phyloP scores from a whole-genome alignment of 2,888 invertebrate genomes.

The Ormyrus nitidulus region DNA sequence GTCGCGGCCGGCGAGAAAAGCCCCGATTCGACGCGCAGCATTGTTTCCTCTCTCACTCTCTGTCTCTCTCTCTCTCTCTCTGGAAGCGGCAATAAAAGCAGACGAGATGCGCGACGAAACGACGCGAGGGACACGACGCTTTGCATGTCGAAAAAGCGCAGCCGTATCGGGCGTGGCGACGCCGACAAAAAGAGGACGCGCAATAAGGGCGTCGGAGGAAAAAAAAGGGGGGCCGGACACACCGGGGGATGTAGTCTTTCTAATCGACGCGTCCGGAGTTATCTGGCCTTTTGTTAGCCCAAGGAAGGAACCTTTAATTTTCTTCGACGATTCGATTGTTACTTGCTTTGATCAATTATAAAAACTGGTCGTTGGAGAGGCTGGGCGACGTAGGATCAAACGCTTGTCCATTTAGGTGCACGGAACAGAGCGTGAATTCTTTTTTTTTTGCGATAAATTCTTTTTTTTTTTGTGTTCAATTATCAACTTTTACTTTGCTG shows the following conservation, averaged over 20 bases:
- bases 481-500: too few relatives aligned
- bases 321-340: too few relatives aligned
- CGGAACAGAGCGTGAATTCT: too few relatives aligned
- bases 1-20: slow-evolving; percentile 23
- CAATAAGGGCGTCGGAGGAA: background rate
- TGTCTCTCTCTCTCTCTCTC: slow-evolving; percentile 1
- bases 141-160: slow-evolving; percentile 37
- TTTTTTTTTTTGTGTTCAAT: too few relatives aligned
- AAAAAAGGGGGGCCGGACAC: background rate
- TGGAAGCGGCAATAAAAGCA: slow-evolving; percentile 43
- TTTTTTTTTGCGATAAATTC: too few relatives aligned
- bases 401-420: too few relatives aligned
- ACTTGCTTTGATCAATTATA: too few relatives aligned
- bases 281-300: too few relatives aligned
- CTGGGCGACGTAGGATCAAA: too few relatives aligned
- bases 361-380: too few relatives aligned
- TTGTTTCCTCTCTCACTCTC: slow-evolving; percentile 18
- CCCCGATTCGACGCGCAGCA: background rate
- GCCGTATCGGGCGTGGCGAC: slow-evolving; percentile 29
- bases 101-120: slow-evolving; percentile 4
- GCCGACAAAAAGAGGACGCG: slow-evolving; percentile 8
- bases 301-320: too few relatives aligned
- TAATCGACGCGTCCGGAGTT: slow-evolving; percentile 17
- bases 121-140: slow-evolving; percentile 12
- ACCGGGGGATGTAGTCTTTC: slow-evolving; percentile 28